Base-by-base conservation (phyloP, 2,113 vertebrate genomes). In the Benitochromis conjunctus region DNA sequence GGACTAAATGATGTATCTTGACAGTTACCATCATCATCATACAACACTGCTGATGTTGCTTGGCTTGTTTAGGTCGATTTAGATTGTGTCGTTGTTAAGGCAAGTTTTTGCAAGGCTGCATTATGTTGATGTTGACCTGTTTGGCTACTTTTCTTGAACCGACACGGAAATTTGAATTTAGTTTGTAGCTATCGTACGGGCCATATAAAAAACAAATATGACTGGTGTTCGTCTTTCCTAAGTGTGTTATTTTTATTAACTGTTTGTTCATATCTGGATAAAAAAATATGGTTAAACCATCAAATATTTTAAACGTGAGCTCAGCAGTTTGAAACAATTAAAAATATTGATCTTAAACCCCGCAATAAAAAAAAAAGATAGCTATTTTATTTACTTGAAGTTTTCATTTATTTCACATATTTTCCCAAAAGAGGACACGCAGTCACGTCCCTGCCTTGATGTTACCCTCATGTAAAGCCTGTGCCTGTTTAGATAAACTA, bases 401-500 rank as follows among this genome's bases (percentile, higher is more conserved):
- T 48, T 64, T 56, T 7, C 34, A 34, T 51, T 41, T 4, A 87
- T 58, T 62, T 48, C 13, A 41, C 10, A 5, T 19, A 79, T 66
- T 66, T 21, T 6, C 9, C 26, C 13, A 14, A 54, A 26, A 29
- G 51, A 60, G 24, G n/a, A 71, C 76, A 60, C 18, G 16, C 14
- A 19, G 56, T 60, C 31, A 18, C 54, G 29, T 77, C 51, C 74
- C 84, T 60, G 88, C 78, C 86, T 57, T 89, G 91, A 94, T 89
- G 86, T 91, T 76, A 76, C 86, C 85, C 78, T 81, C 55, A 18
- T 91, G 89, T 86, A 92, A 94, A 86, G 89, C 81, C 41, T 24
- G 62, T 81, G 90, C 89, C 83, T 90, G 80, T 92, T 91, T 92
- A 87, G 82, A 93, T 88, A 89, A 95, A 88, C 92, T 91, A 95